phyloP scores from a whole-genome alignment of 2,888 invertebrate genomes.

The Hirtodrosophila trivittata region DNA sequence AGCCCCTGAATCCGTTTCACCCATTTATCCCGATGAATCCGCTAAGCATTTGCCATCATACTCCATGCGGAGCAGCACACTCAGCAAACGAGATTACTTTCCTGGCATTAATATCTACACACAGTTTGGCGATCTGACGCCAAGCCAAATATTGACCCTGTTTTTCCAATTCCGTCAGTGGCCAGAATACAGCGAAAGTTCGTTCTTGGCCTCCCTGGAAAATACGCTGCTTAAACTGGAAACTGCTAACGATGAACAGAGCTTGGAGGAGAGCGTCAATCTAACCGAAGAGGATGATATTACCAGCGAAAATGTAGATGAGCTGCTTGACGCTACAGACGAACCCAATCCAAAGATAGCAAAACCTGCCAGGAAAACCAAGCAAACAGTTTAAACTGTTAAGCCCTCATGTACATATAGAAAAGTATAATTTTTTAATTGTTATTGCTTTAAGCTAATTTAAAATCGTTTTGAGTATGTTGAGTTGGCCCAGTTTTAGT shows the following conservation, averaged over 20 bases:
- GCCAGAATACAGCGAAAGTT: conserved; percentile 88
- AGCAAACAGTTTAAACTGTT: conserved; percentile 15
- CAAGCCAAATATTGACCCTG: conserved; percentile 87
- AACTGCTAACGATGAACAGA: conserved; percentile 80
- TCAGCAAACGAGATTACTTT: conserved; percentile 75
- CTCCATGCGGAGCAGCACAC: conserved; percentile 70
- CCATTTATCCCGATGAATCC: conserved; percentile 60
- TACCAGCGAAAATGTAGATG: conserved; percentile 43
- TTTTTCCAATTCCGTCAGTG: conserved; percentile 86
- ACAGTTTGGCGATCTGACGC: conserved; percentile 88
- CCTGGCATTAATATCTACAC: conserved; percentile 89
- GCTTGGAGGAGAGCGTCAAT: conserved; percentile 64
- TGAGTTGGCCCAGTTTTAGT: conserved; percentile 16
- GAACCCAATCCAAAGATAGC: conserved; percentile 12
- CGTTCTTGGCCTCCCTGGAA: conserved; percentile 88
- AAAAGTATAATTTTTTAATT: conserved; percentile 25
- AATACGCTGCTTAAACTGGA: conserved; percentile 86
- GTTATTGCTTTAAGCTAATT: conserved; percentile 33
- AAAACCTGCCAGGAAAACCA: conserved; percentile 40
- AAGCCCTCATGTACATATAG: conserved; percentile 17
- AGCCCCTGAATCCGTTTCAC: conserved; percentile 19
- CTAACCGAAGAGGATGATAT: conserved; percentile 79
- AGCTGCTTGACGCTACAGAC: conserved; percentile 26
- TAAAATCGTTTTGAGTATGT: conserved; percentile 14
- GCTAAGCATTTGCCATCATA: conserved; percentile 68